phyloP scores from a whole-genome alignment of 1,140 invertebrate genomes.

The Brachionus angularis region DNA sequence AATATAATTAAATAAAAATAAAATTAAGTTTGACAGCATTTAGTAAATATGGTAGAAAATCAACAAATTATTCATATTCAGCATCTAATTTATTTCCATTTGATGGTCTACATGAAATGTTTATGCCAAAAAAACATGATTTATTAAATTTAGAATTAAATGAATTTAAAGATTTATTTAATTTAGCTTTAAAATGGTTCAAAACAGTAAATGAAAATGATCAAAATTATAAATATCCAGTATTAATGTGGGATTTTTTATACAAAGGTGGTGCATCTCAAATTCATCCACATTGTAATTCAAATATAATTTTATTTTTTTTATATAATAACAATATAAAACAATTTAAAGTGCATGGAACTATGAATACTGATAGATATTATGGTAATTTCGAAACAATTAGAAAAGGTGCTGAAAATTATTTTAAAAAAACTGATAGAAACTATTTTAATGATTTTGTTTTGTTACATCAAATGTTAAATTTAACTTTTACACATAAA shows the following conservation, averaged over 20 bases:
- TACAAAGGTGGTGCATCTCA: slow-evolving; percentile 60
- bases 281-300: slow-evolving; percentile 57
- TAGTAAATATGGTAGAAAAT: slow-evolving; percentile 55
- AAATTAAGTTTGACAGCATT: slow-evolving; percentile 50
- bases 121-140: slow-evolving; percentile 57
- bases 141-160: slow-evolving; percentile 54
- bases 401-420: not conserved
- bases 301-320: not conserved
- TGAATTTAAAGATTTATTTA: slow-evolving; percentile 55
- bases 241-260: slow-evolving; percentile 59
- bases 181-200: slow-evolving; percentile 53
- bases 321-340: too few relatives aligned
- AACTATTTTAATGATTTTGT: slow-evolving; percentile 58
- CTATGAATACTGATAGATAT: slow-evolving; percentile 54
- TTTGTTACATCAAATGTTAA: slow-evolving; percentile 54
- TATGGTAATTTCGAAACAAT: slow-evolving; percentile 49
- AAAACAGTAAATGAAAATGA: slow-evolving; percentile 47
- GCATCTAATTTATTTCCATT: slow-evolving; percentile 60
- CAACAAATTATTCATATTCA: slow-evolving; percentile 53
- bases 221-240: slow-evolving; percentile 50
- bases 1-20: not conserved
- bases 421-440: slow-evolving; percentile 40
- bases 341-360: slow-evolving; percentile 55
- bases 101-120: slow-evolving; percentile 58
- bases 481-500: slow-evolving; percentile 52